Conservation (phyloP, 2,797 vertebrate species). For the Danio jaintianensis region DNA sequence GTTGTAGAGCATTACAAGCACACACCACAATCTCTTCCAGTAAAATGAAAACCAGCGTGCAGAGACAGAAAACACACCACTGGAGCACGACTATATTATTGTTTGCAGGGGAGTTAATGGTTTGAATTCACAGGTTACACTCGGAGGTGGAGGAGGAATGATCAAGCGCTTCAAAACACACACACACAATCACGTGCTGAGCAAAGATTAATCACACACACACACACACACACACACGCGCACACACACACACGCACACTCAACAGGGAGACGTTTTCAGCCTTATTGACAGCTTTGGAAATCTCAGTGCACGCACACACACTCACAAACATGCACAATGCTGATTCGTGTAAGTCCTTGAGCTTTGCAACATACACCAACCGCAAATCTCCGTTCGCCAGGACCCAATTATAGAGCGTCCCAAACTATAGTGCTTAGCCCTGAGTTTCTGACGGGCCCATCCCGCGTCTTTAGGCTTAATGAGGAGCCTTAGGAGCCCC, state of each 20-base stretch:
- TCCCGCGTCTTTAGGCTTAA: constrained; percentile 45
- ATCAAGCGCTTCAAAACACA: constrained; percentile 40
- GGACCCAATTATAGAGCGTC: constrained; percentile 48
- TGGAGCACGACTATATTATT: constrained; percentile 3
- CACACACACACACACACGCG: background rate
- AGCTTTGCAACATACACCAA: constrained; percentile 48
- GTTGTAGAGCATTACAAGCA: background rate
- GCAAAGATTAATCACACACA: constrained; percentile 28
- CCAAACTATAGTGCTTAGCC: constrained; percentile 50
- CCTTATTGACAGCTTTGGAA: constrained; percentile 47
- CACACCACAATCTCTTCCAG: background rate
- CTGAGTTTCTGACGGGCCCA: constrained; percentile 37
- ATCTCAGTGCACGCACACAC: constrained; percentile 39
- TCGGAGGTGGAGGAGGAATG: constrained; percentile 33
- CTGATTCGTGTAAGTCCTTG: constrained; percentile 52
- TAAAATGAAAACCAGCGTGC: background rate
- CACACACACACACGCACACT: constrained; percentile 3
- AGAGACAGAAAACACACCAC: background rate
- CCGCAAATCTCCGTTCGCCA: constrained; percentile 9
- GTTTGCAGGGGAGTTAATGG: constrained; percentile 46
- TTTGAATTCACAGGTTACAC: constrained; percentile 41
- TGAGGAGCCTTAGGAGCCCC: constrained; percentile 54
- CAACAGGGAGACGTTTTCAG: constrained; percentile 16
- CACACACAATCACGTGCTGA: constrained; percentile 1
- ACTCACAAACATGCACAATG: constrained; percentile 23